Evolutionary conservation across 1,140 invertebrate genomes (phyloP), one percentile per base, ranked within the genome.

Genomic region (Orchestia grillus): DNA sequence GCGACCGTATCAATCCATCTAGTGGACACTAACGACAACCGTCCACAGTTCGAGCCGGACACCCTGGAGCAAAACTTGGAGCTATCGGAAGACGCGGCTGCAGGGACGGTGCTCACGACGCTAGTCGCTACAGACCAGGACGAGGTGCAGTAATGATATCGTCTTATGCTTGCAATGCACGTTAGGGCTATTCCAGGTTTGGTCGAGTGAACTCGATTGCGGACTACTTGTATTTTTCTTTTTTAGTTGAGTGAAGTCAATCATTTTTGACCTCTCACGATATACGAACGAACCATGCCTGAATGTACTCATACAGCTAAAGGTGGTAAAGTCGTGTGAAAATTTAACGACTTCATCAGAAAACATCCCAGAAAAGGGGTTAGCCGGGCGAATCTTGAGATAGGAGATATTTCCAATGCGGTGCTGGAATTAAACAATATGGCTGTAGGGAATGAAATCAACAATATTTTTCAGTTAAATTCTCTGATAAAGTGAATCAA

Each of bases 21-120:
- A 45, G 92, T 94, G 92, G 92, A 94, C 92, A 94, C 92, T 47
- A 94, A 94, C 44, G 92, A 94, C 92, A 94, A 94, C 92, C 44
- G 43, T 45, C 92, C 92, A 45, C 43, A 45, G 44, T 94, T 94
- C 44, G 88, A 91, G 28, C 41, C 3, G 41, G 43, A 44, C 44
- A 45, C 44, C 40, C 44, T 45, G 43, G 6, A 94, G 43, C 92
- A 45, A 40, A 45, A 40, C 44, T n/a, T 94, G 43, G 92, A 94
- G 44, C 43, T 94, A 44, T 42, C 92, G 8, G 92, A 94, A 40
- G 44, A 94, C 92, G 92, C 92, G 44, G 43, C 92, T 0, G 8
- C 43, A 15, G 92, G 92, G 11, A 45, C 92, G 8, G 92, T 94
- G 92, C 43, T 94, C 43, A 94, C 92, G 0, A 94, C 92, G 43